Base-by-base conservation (phyloP, 2,113 vertebrate genomes). In the Neogobius melanostomus region DNA sequence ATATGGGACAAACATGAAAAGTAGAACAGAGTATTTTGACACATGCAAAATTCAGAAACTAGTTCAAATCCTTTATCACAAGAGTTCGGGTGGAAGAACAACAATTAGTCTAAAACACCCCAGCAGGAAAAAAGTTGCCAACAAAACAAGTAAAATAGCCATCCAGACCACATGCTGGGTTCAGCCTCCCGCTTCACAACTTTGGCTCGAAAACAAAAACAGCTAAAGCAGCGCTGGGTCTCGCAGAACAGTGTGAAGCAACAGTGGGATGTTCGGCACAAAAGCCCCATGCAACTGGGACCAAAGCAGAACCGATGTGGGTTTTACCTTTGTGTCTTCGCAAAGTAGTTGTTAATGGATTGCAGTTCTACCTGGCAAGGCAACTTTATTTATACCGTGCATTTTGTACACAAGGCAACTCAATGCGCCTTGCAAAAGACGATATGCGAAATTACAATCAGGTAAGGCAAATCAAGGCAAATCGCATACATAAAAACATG, bases 101-200 rank as follows among this genome's bases (percentile, higher is more conserved):
- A 63, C 50, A 59, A 68, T 82, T 75, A 16, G 75, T 75, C 56
- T 28, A 50, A 17, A 82, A 75, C 63, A 47, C 50, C 50, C 67
- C 15, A 46, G 72, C 65, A 49, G 74, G 78, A 70, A 64, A 49
- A 52, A 45, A 68, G 51, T 77, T n/a, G 28, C 28, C 0, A 0
- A 69, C 53, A 79, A 57, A 79, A 83, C 66, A 16, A 76, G 45
- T 15, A 9, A 64, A 78, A 81, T 60, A 62, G 66, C 11, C 62
- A 75, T 72, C 12, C 56, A 69, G 36, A 50, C 4, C 42, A n/a
- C 71, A 68, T 53, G 44, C 42, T 8, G 67, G 46, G 73, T 28
- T 59, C 68, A 57, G 16, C 52, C 64, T 46, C 6, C 1, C 50
- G 6, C 54, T 45, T 54, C 62, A 54, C 57, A 54, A 44, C 43